Evolutionary conservation across 1,140 invertebrate species (phyloP).

Genomic region (Mamestra configurata): DNA sequence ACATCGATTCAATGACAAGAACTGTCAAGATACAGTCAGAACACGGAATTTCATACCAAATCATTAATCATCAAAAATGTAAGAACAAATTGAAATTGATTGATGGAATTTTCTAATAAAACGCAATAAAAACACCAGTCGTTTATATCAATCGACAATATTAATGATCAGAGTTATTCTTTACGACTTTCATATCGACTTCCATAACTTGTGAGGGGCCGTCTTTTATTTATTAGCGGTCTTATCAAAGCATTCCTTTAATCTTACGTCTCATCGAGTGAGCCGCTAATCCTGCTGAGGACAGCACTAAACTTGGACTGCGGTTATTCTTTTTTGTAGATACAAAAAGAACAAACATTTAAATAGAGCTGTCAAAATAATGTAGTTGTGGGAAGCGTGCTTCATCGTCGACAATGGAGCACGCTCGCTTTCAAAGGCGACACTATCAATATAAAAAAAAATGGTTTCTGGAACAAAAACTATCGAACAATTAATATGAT

Average conservation of each 20-base stretch:
- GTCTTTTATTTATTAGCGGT: slow-evolving; percentile 27
- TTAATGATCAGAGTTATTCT: slow-evolving; percentile 18
- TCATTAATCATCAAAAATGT: slow-evolving; percentile 27
- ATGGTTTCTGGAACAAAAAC: too few species aligned
- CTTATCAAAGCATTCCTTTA: slow-evolving; percentile 27
- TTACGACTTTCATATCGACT: slow-evolving; percentile 31
- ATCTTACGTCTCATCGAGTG: background rate
- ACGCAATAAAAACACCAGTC: slow-evolving; percentile 9
- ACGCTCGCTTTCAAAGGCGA: too few species aligned
- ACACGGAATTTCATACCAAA: background rate
- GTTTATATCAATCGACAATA: slow-evolving; percentile 12
- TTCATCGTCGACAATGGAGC: too few species aligned
- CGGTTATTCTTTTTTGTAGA: too few species aligned
- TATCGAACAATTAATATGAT: too few species aligned
- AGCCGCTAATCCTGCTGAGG: background rate
- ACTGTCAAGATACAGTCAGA: background rate
- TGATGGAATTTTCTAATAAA: slow-evolving; percentile 18
- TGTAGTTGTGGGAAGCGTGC: too few species aligned
- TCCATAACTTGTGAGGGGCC: background rate
- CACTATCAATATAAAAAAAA: too few species aligned
- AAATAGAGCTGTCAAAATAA: too few species aligned
- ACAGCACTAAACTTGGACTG: too few species aligned
- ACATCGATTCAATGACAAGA: background rate
- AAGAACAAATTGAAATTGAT: slow-evolving; percentile 25
- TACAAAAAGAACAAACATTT: too few species aligned